Base-by-base conservation (phyloP, 2,888 invertebrate species). In the Apoderus coryli region DNA sequence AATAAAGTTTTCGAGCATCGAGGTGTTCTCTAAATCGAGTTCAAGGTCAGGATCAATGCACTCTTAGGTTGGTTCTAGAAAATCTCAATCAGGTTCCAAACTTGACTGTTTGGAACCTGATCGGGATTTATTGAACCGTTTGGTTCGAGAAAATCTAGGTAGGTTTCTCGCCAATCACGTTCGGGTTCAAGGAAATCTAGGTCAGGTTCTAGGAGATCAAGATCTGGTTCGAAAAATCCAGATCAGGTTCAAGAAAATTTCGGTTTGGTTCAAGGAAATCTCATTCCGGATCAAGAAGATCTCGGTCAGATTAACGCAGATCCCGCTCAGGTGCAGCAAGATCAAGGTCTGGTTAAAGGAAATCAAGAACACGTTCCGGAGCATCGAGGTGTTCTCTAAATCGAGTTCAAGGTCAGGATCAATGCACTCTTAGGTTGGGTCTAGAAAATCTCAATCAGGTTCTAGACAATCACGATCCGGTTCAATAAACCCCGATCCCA, bases 31-130 rank as follows among this genome's bases (percentile, higher is more conserved):
- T 2, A 50, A 54, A 12, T 48, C 52, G 22, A 34, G 49, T 27
- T 54, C 56, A 2, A 46, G 48, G 10, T 57, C 53, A 22, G 47
- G 48, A 3, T 54, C 59, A n/a, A n/a, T n/a, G n/a, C n/a, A n/a
- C n/a, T 2, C 40, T 46, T 3, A 7, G 6, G 7, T 35, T 3
- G 50, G 49, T 23, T 43, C 42, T 1, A 53, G 52, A 29, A 43
- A 40, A 10, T 29, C 29, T 13, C 41, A 43, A 15, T 35, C 31
- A 2, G 42, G 54, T 22, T 44, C n/a, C n/a, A 53, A 54, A 19
- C 49, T 39, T 14, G 52, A 6, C 9, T 35, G 33, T 14, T 4
- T 10, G 22, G 28, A 28, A 4, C 29, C 12, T 25, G 50, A 45
- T 31, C 44, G 16, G 10, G 19, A 38, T 27, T 11, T 19, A 25